Evolutionary conservation across 2,113 vertebrate genomes (phyloP), one percentile per base, ranked within the genome.

Genomic region (Hippocampus comes): DNA sequence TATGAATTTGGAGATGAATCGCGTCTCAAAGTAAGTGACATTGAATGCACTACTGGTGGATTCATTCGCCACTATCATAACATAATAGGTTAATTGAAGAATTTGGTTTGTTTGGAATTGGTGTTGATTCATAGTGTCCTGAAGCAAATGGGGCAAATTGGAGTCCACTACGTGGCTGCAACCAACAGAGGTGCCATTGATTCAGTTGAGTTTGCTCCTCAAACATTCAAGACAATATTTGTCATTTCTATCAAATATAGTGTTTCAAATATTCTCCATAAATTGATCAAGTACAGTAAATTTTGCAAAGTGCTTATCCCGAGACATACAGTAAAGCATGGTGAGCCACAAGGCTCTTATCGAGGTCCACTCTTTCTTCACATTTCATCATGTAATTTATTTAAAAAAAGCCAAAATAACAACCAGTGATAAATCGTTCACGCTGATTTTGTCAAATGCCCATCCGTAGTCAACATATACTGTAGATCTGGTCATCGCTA

Each of bases 381-480:
- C 34, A 34, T 10, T 4, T 48, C 49, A 21, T 53, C 1, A 17
- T 12, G 12, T 46, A 1, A 46, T 46, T 46, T 14, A n/a, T 25
- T 25, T 10, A n/a, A 21, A 9, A 8, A 56, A 12, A 12, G 4
- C 30, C 30, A 34, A 38, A 12, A 1, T 25, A 27, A 12, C 1
- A 27, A 27, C 3, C 11, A 59, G 9, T 14, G 10, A 57, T 18
- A 15, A 30, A 60, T 30, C 10, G 1, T 49, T 60, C 25, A 30
- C 8, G 6, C 27, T 3, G 34, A 61, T 61, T 34, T 38, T 2
- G 27, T 66, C n/a, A 48, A 66, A 66, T 25, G 63, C 42, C 63
- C 63, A 84, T 77, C 53, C 82, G 73, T 83, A 65, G 51, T 75
- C 56, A 72, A 64, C 60, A 75, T 21, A 5, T 68, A 61, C 70